Base-by-base conservation (phyloP, 2,888 invertebrate species). In the Athripsodes cinereus region DNA sequence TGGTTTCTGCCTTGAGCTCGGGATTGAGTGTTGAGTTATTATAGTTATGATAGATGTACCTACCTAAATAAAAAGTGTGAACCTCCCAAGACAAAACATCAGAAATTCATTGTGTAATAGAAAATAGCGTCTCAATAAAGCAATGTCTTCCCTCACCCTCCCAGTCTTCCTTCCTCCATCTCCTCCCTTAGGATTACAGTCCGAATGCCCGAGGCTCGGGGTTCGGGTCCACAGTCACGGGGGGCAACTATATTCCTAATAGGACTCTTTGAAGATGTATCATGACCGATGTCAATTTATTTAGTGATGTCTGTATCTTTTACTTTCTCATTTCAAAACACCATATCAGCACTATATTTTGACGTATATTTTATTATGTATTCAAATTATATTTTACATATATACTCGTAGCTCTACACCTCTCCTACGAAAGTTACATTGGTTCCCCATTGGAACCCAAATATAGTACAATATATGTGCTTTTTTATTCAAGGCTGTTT, bases 71-170 rank as follows among this genome's bases (percentile, higher is more conserved):
- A 1, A 13, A 34, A 31, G 31, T 35, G 35, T 58, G 56, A 62
- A 51, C 55, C 34, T 19, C 62, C 19, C 20, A 53, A 26, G 46
- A 50, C 22, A 62, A 57, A 62, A 62, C 52, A 56, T 8, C 40
- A 40, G 13, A 40, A 40, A 58, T 48, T 48, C 47, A 52, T 53
- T 60, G 55, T 55, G 60, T 63, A 63, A 60, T 55, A 61, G 59
- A 61, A 63, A n/a, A 40, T 59, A 61, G 59, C 61, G 58, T 58
- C 59, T 61, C 59, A 59, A 63, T 59, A 63, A 61, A 63, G 60
- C 53, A 22, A 49, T 59, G n/a, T n/a, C n/a, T n/a, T n/a, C n/a
- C n/a, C n/a, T n/a, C n/a, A n/a, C 55, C 53, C 53, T 49, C 57
- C 11, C 18, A 54, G 22, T 19, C 54, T 46, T 44, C 56, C 60